Percentiles rank a stretch among this genome's conserved stretches.
Evolutionary conservation across 2,888 invertebrate species (phyloP).

Genomic region (Agrotis segetum): DNA sequence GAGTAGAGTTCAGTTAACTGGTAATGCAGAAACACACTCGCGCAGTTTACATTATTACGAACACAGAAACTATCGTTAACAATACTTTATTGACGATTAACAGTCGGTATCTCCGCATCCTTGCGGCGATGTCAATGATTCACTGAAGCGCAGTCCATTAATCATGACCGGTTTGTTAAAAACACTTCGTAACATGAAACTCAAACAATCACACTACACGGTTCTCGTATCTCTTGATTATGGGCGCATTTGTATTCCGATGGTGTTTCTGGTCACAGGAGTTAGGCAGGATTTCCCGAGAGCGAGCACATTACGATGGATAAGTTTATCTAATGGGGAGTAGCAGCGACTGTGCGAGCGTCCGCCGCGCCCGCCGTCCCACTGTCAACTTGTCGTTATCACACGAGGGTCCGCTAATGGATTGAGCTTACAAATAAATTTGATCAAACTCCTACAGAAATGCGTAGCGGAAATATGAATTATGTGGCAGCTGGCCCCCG

Average conservation of each 20-base stretch:
- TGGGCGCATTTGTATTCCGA: constrained; percentile 41
- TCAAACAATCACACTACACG: constrained; percentile 66
- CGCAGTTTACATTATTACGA: constrained; percentile 44
- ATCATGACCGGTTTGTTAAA: constrained; percentile 75
- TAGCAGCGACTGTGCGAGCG: constrained; percentile 64
- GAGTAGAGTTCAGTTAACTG: constrained; percentile 27
- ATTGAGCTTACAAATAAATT: constrained; percentile 86
- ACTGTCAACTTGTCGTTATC: constrained; percentile 83
- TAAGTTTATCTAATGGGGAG: constrained; percentile 69
- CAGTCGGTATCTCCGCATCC: constrained; percentile 77
- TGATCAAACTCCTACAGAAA: constrained; percentile 83
- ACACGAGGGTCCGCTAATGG: constrained; percentile 86
- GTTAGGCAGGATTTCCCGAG: constrained; percentile 35
- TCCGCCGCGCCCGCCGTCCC: constrained; percentile 74
- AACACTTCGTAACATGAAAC: constrained; percentile 68
- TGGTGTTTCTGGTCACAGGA: constrained; percentile 29
- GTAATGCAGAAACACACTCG: constrained; percentile 37
- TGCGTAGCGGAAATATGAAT: constrained; percentile 85
- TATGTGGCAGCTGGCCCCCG: constrained; percentile 72
- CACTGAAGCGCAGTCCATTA: constrained; percentile 75
- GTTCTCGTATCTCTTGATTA: constrained; percentile 39
- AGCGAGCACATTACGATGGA: constrained; percentile 48
- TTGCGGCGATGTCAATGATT: constrained; percentile 77
- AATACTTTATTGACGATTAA: constrained; percentile 66
- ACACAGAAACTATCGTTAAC: constrained; percentile 52